Base-by-base conservation (phyloP, 2,113 vertebrate genomes). In the Morone saxatilis region DNA sequence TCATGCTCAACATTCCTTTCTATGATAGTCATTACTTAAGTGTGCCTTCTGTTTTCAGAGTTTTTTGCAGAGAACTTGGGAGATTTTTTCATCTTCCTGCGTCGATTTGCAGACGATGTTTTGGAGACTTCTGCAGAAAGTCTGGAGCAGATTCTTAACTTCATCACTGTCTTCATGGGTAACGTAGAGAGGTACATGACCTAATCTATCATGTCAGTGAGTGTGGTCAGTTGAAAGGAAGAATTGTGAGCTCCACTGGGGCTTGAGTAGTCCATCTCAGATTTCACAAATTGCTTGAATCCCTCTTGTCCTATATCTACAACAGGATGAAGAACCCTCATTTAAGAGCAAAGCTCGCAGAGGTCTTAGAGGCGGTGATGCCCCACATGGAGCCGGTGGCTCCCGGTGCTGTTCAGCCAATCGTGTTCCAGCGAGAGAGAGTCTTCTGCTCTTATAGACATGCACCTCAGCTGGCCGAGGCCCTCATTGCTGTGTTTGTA, bases 271-370 rank as follows among this genome's bases (percentile, higher is more conserved):
- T 63, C 20, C 20, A 50, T 47, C 40, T 67, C 54, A 8, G 38
- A 66, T 10, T 61, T 60, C 12, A 31, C 1, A 41, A 54, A 59
- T 16, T 61, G 53, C 43, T 56, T 56, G n/a, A 63, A 8, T 68
- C 6, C 25, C 7, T n/a, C n/a, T 13, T 78, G 7, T 75, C 16
- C 47, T 60, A 12, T 66, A 7, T 83, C 3, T 7, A 9, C 12
- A 78, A 71, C 88, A 99, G 99, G 89, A 98, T 99, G 99, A 99
- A 98, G 88, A 99, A 99, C 68, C 99, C 99, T 74, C 98, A 99
- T 71, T 93, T 99, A 76, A 96, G 99, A 76, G 99, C 98, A 79
- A 99, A 99, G 91, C 94, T 99, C 76, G 99, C 99, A 0, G 98
- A 99, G 74, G 99, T 99, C 38, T 73, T 99, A 74, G 99, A 99